A percentile compares a stretch with the other conserved stretches of the same genome.
phyloP scores from a whole-genome alignment of 2,797 vertebrate genomes.

The Poeciliopsis paucimaculata region DNA sequence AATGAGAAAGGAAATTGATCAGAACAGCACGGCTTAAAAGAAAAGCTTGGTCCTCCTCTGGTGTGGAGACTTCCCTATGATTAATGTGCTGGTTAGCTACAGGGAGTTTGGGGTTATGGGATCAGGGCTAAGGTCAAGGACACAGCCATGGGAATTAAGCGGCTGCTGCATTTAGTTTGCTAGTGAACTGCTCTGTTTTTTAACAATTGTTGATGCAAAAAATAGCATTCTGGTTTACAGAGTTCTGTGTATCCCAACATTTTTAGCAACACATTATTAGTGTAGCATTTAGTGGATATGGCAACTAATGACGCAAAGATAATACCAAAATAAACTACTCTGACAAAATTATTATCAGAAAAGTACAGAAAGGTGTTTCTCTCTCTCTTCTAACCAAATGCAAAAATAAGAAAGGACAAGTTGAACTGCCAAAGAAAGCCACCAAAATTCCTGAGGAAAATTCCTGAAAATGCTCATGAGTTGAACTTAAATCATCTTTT shows the following conservation, averaged over 20 bases:
- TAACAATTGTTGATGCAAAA: constrained; percentile 17
- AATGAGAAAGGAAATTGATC: constrained; percentile 47
- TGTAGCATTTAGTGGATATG: not conserved
- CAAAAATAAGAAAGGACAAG: not conserved
- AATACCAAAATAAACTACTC: not conserved
- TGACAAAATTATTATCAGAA: not conserved
- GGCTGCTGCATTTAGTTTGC: constrained; percentile 17
- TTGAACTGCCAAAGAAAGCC: not conserved
- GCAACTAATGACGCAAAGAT: not conserved
- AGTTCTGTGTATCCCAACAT: not conserved
- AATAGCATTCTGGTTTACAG: not conserved
- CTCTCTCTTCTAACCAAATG: not conserved
- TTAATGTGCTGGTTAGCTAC: constrained; percentile 32
- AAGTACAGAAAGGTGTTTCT: not conserved
- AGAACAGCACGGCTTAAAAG: constrained; percentile 25
- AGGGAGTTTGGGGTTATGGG: constrained; percentile 40
- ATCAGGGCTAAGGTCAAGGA: constrained; percentile 42
- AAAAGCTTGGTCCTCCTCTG: constrained; percentile 32
- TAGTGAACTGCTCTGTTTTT: constrained; percentile 11
- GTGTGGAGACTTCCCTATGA: constrained; percentile 59
- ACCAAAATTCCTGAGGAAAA: not conserved
- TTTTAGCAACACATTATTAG: not conserved
- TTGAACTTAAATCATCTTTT: not conserved
- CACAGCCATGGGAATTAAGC: constrained; percentile 34
- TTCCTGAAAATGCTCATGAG: not conserved